Conservation (phyloP, 1,140 invertebrate species). For the Zaprionus capensis region DNA sequence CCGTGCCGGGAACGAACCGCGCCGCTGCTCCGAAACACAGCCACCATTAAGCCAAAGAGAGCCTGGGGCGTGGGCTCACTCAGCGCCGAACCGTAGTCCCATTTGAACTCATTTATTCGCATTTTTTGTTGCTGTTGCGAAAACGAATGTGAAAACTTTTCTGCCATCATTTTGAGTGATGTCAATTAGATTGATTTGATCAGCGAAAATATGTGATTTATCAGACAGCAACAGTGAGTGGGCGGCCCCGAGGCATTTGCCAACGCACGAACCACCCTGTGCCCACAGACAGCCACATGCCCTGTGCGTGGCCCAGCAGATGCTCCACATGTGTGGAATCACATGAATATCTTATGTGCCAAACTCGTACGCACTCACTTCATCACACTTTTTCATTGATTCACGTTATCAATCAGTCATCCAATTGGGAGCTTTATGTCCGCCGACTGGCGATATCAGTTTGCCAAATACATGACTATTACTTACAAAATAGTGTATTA, state of each 20-base stretch:
- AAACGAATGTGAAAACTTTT: conserved; percentile 82
- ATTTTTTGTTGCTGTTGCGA: conserved; percentile 53
- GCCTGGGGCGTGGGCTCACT: conserved; percentile 38
- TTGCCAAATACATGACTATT: conserved; percentile 1
- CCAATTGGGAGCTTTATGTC: conserved; percentile 48
- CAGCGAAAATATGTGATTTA: conserved; percentile 84
- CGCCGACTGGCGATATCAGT: conserved; percentile 1
- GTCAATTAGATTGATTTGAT: conserved; percentile 85
- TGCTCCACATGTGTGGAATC: conserved; percentile 29
- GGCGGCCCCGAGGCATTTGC: conserved; percentile 63
- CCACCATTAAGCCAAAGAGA: conserved; percentile 71
- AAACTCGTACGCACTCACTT: conserved; percentile 41
- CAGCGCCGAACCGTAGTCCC: conserved; percentile 23
- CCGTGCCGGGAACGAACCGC: conserved; percentile 44
- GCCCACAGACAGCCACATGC: neutral
- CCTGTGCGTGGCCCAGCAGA: conserved; percentile 10
- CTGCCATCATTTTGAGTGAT: conserved; percentile 84
- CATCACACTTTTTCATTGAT: conserved; percentile 59
- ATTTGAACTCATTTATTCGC: conserved; percentile 76
- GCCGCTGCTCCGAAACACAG: conserved; percentile 56
- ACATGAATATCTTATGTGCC: conserved; percentile 77
- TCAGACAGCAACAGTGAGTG: conserved; percentile 74
- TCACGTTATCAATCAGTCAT: conserved; percentile 79
- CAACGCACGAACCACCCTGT: conserved; percentile 12
- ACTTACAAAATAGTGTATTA: conserved; percentile 3